Evolutionary conservation across 2,797 vertebrate species (phyloP).

Genomic region (Rhinoraja longicauda): DNA sequence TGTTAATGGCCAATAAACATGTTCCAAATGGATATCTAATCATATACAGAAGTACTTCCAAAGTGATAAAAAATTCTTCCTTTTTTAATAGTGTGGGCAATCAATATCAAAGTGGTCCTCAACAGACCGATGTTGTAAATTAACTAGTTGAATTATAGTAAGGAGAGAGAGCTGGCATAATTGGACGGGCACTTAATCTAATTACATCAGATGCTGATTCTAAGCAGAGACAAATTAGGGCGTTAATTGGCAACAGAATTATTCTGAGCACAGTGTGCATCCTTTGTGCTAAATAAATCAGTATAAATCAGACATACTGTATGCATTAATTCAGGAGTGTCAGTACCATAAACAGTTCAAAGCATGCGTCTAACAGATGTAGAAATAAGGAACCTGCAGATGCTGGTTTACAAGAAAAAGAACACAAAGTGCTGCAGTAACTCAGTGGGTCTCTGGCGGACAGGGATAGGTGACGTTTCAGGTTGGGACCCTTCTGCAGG

Average conservation of each 20-base stretch:
- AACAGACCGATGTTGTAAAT: background rate
- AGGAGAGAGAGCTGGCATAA: background rate
- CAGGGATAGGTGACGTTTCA: too few relatives aligned
- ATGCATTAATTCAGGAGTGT: background rate
- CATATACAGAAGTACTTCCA: background rate
- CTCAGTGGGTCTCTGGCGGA: too few relatives aligned
- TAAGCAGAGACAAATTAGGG: background rate
- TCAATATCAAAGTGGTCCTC: background rate
- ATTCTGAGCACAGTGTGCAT: background rate
- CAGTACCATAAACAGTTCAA: background rate
- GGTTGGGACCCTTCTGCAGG: too few relatives aligned
- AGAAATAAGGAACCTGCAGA: too few relatives aligned
- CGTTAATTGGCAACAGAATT: background rate
- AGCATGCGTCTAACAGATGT: too few relatives aligned
- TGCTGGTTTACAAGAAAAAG: too few relatives aligned
- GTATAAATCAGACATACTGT: too few relatives aligned
- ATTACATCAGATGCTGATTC: constrained; percentile 7
- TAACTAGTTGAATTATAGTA: background rate
- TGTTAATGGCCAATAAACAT: background rate
- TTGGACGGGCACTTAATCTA: background rate
- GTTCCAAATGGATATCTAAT: background rate
- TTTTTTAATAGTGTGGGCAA: background rate
- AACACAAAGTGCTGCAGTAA: too few relatives aligned
- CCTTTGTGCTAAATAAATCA: background rate
- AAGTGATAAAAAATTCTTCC: background rate